Evolutionary conservation across 2,113 vertebrate genomes (phyloP).

Genomic region (Drymodes brunneopygia): DNA sequence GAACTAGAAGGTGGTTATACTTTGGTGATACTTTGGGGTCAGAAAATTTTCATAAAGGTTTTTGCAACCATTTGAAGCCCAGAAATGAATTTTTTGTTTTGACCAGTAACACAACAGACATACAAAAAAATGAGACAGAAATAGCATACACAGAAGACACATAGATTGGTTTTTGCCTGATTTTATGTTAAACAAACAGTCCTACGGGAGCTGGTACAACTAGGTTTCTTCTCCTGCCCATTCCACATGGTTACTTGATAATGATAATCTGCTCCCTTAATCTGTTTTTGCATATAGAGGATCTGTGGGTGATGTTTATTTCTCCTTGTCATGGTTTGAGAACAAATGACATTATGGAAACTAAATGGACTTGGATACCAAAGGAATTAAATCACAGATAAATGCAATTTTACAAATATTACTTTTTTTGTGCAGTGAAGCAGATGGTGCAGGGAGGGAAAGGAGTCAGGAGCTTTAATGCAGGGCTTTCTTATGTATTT

Average conservation of each 20-base stretch:
- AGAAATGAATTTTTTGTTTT: background rate
- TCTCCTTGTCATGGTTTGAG: background rate
- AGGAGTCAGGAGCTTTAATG: background rate
- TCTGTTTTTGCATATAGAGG: background rate
- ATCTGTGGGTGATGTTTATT: background rate
- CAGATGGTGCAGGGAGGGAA: background rate
- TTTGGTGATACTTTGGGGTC: background rate
- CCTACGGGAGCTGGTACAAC: background rate
- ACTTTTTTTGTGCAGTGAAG: background rate
- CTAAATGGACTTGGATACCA: background rate
- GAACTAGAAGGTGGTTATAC: background rate
- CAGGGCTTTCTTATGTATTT: background rate
- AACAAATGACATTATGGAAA: background rate
- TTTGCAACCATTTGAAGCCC: background rate
- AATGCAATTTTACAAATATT: background rate
- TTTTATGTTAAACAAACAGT: background rate
- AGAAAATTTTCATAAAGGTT: background rate
- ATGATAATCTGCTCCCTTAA: background rate
- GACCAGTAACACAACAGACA: background rate
- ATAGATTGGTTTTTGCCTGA: background rate
- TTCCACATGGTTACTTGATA: background rate
- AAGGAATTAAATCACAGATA: background rate
- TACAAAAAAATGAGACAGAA: background rate
- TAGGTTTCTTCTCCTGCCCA: background rate
- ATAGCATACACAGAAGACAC: background rate